Evolutionary conservation across 53 echinoderm and acorn worm genomes (phyloP).

Genomic region (Holothuria scabra): DNA sequence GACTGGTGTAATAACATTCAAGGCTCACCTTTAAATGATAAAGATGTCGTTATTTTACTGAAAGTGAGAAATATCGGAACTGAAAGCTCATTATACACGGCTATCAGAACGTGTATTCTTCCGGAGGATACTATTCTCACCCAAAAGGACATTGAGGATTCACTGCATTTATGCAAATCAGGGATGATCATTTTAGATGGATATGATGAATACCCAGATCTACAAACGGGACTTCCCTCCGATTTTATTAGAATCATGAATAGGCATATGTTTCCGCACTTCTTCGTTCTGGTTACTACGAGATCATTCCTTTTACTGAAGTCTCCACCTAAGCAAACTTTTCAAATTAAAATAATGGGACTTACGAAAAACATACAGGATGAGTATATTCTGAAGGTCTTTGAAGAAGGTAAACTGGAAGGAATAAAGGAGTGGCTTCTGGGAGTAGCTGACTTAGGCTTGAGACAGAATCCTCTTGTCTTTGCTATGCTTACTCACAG

Average conservation of each 20-base stretch:
- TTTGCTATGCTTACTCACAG: conserved; percentile 2
- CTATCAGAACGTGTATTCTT: neutral
- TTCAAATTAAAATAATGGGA: neutral
- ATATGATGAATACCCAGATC: neutral
- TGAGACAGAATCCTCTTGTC: neutral
- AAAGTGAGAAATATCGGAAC: neutral
- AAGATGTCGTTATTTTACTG: neutral
- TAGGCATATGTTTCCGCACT: conserved; percentile 8
- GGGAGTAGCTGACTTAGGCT: neutral
- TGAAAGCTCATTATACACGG: neutral
- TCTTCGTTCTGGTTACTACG: neutral
- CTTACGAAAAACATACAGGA: neutral
- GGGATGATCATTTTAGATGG: conserved; percentile 11
- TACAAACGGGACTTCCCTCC: neutral
- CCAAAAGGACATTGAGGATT: neutral
- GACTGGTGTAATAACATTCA: neutral
- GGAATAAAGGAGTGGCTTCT: neutral
- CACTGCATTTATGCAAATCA: neutral
- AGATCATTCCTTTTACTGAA: conserved; percentile 11
- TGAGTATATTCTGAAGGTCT: neutral
- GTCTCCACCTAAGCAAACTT: neutral
- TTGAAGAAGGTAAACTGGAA: neutral
- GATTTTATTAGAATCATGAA: neutral
- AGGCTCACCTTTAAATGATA: neutral
- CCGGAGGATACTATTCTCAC: neutral